These are phyloP conservation scores for Lissonota sp. DNA, from an alignment of 2,888 invertebrate species.

Conservation along the genomic window DNA sequence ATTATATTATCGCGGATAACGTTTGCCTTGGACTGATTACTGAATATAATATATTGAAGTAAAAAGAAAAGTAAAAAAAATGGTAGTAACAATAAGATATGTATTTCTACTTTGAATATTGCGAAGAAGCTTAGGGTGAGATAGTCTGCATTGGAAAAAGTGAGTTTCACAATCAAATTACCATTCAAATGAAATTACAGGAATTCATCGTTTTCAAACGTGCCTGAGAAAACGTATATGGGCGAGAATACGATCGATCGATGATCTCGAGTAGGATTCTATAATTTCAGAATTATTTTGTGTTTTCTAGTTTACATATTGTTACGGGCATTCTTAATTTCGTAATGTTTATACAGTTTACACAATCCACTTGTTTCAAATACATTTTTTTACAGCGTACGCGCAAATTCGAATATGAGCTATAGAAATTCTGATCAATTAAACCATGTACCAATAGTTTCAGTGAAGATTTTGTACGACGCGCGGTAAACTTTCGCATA, in stretches of 20 bases:
- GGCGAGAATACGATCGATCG: constrained; percentile 25
- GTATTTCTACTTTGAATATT: constrained; percentile 84
- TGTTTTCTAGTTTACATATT: constrained; percentile 4
- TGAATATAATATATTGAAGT: constrained; percentile 69
- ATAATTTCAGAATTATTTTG: neutral
- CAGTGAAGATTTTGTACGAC: constrained; percentile 10
- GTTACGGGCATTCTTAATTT: neutral
- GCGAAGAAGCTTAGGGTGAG: constrained; percentile 77
- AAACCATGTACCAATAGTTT: neutral
- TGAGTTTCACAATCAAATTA: constrained; percentile 80
- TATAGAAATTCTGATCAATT: neutral
- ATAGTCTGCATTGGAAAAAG: constrained; percentile 76
- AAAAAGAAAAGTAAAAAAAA: constrained; percentile 69
- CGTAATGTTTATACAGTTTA: constrained; percentile 3
- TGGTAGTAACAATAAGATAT: constrained; percentile 79
- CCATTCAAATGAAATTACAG: constrained; percentile 65
- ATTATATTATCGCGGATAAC: constrained; percentile 82
- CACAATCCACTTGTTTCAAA: neutral
- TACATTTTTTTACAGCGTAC: constrained; percentile 7
- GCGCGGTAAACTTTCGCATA: constrained; percentile 12
- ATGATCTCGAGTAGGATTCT: constrained; percentile 36
- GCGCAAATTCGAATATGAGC: neutral
- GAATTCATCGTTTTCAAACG: constrained; percentile 70
- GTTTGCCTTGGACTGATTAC: constrained; percentile 84
- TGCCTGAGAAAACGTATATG: constrained; percentile 59